Conservation (phyloP, 2,888 invertebrate genomes). For the Xiphydria camelus region DNA sequence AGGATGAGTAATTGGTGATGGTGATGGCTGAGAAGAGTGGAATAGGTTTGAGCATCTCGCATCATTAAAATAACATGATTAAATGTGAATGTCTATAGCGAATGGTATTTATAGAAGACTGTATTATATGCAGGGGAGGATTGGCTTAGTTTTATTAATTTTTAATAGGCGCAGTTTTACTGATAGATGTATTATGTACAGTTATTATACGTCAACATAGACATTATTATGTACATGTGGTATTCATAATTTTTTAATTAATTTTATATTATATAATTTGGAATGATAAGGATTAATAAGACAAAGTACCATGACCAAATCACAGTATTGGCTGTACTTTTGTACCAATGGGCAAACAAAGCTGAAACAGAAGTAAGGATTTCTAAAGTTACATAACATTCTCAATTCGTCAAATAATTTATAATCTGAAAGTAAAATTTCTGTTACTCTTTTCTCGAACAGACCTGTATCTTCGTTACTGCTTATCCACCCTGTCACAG, state of each 20-base stretch:
- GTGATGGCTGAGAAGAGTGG: too few relatives aligned
- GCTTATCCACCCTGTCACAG: slow-evolving; percentile 75
- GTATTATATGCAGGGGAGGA: too few relatives aligned
- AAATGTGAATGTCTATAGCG: background rate
- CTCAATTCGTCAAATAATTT: slow-evolving; percentile 3
- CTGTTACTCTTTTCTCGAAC: slow-evolving; percentile 55
- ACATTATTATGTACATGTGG: too few relatives aligned
- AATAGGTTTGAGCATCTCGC: too few relatives aligned
- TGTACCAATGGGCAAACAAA: slow-evolving; percentile 53
- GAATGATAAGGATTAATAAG: slow-evolving; percentile 5
- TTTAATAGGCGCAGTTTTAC: too few relatives aligned
- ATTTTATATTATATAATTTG: background rate
- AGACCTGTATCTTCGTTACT: slow-evolving; percentile 69
- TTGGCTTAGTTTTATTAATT: too few relatives aligned
- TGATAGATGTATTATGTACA: too few relatives aligned
- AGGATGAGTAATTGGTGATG: too few relatives aligned
- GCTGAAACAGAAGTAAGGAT: slow-evolving; percentile 44
- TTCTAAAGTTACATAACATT: slow-evolving; percentile 36
- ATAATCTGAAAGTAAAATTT: background rate
- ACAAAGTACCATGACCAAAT: background rate
- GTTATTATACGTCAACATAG: too few relatives aligned
- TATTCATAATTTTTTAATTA: too few relatives aligned
- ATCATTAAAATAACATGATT: too few relatives aligned
- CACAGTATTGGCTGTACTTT: background rate
- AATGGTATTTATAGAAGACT: too few relatives aligned